Percentiles rank a stretch among this genome's conserved stretches.
Evolutionary conservation across 2,797 vertebrate species (phyloP).

Genomic region (Takifugu rubripes): DNA sequence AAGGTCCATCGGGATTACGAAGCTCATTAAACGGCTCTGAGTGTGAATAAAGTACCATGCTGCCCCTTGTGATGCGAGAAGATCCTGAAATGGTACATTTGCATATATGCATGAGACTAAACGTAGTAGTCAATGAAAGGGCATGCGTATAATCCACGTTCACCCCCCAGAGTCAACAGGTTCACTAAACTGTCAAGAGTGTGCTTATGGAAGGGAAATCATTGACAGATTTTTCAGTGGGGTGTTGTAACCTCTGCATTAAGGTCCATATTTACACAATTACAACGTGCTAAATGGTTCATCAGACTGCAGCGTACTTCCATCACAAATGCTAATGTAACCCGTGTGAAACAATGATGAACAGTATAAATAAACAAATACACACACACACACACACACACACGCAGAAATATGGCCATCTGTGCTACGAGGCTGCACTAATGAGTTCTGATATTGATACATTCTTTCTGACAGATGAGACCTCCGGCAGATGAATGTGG

Average conservation of each 20-base stretch:
- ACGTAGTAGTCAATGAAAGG: slow-evolving; percentile 32
- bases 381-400: no score
- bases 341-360: no score
- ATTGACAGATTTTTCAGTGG: no score
- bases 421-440: no score
- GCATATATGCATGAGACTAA: slow-evolving; percentile 48
- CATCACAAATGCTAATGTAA: no score
- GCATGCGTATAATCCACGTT: slow-evolving; percentile 30
- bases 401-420: no score
- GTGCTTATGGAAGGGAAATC: background rate
- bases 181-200: slow-evolving; percentile 2
- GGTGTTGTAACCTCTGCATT: background rate
- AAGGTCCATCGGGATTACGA: slow-evolving; percentile 33
- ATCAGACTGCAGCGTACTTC: no score
- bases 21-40: slow-evolving; percentile 53
- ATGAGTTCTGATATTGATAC: no score
- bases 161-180: slow-evolving; percentile 25
- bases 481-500: no score
- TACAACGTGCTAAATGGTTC: no score
- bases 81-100: slow-evolving; percentile 51
- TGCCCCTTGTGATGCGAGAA: slow-evolving; percentile 41
- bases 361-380: no score
- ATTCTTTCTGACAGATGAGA: no score
- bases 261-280: background rate
- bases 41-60: slow-evolving; percentile 20